Base-by-base conservation (phyloP, 2,113 vertebrate species). In the Anhinga anhinga region DNA sequence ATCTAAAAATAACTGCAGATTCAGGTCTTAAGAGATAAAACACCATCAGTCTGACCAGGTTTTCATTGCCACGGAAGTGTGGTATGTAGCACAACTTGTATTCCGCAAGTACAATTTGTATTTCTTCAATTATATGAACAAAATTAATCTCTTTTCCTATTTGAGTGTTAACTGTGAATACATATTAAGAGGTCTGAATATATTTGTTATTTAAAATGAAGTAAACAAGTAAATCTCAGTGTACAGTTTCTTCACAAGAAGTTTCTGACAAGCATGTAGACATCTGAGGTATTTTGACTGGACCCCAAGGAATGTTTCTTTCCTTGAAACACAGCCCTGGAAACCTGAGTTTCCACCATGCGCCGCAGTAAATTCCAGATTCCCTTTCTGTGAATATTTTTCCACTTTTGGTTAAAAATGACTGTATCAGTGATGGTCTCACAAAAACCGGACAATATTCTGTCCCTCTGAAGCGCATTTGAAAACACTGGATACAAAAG, bases 221-320 rank as follows among this genome's bases (percentile, higher is more conserved):
- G 18, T 18, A 58, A 81, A 16, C 20, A 34, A 78, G n/a, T 63
- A 52, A 93, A 73, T 44, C 20, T 66, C 18, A 47, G 32, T 2
- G 32, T 44, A 34, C 11, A 13, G 32, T 58, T 88, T 95, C 78
- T 80, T 95, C 47, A 20, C 13, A 61, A 56, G 40, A 72, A 34
- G 44, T 72, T 91, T 84, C 66, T 87, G 79, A 83, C 8, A 3
- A 85, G 32, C 29, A n/a, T 18, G 34, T 70, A 85, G 86, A 91
- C 25, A 72, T 69, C 49, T 65, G 93, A 91, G 63, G 69, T 84
- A 78, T 95, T 96, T 97, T 92, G 76, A 84, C 15, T 80, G 62
- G 81, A 90, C 71, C 53, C 73, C 62, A 30, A 94, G 50, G 74
- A 93, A 53, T 69, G 49, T 69, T 95, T 93, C 53, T 90, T 88